Percentiles rank a stretch among this genome's conserved stretches.
phyloP scores from a whole-genome alignment of 1,140 invertebrate species.

The Diplogasteroides magnus region DNA sequence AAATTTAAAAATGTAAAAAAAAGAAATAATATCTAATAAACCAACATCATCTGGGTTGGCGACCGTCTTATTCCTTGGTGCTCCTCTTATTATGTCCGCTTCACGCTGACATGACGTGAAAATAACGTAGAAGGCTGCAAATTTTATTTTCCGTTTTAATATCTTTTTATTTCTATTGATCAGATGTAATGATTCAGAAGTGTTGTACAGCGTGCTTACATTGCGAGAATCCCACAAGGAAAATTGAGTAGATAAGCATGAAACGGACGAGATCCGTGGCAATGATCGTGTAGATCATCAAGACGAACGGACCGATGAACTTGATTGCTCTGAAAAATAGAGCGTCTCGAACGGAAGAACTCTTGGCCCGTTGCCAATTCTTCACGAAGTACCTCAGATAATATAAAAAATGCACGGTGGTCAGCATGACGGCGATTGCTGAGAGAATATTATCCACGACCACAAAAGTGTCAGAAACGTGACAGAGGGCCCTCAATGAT shows the following conservation, averaged over 20 bases:
- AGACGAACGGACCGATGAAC: conserved; percentile 94
- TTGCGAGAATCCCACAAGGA: conserved; percentile 95
- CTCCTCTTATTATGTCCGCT: conserved; percentile 2
- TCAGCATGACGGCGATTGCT: conserved; percentile 87
- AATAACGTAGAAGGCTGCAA: conserved; percentile 79
- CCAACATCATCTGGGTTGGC: too few relatives aligned
- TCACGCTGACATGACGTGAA: conserved; percentile 72
- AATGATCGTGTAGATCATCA: conserved; percentile 98
- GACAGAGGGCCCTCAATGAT: neutral
- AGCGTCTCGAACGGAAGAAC: conserved; percentile 8
- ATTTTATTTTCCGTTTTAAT: conserved; percentile 11
- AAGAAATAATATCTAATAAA: too few relatives aligned
- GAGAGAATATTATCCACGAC: conserved; percentile 78
- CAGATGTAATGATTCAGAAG: too few relatives aligned
- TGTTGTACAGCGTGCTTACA: conserved; percentile 65
- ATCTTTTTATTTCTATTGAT: too few relatives aligned
- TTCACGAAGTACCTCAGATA: conserved; percentile 73
- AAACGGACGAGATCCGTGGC: conserved; percentile 88
- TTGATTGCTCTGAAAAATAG: conserved; percentile 77
- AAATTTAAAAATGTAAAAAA: neutral
- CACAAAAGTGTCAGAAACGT: conserved; percentile 24
- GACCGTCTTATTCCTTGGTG: neutral
- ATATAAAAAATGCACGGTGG: conserved; percentile 94
- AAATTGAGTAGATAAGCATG: conserved; percentile 89
- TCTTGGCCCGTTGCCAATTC: too few relatives aligned